Conservation (phyloP, 2,113 vertebrate genomes). For the Nycticryphes semicollaris region DNA sequence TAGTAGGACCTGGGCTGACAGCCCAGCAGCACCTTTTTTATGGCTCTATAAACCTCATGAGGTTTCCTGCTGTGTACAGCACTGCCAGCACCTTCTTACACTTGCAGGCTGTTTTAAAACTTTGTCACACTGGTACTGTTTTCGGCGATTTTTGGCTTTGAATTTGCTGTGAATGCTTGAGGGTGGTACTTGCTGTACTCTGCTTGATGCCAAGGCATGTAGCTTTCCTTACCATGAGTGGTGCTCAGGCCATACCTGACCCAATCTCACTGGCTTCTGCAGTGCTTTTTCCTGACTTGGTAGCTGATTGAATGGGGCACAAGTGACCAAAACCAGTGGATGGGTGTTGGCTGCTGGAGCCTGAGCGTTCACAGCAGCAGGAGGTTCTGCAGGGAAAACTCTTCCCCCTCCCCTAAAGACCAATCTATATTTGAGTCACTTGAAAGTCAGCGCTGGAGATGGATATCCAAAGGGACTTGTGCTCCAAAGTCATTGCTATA, state of each 20-base stretch:
- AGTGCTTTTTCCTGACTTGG: not conserved
- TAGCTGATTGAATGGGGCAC: not conserved
- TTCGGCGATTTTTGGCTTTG: not conserved
- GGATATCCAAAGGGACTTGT: not conserved
- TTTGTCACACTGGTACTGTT: accelerated
- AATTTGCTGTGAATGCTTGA: not conserved
- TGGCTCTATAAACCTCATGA: not conserved
- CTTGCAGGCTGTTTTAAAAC: not conserved
- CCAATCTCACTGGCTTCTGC: not conserved
- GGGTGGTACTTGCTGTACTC: not conserved
- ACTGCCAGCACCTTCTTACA: not conserved
- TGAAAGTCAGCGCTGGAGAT: not conserved
- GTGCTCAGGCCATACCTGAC: accelerated
- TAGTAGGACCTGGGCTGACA: not conserved
- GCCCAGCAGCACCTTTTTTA: not conserved
- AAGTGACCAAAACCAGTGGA: not conserved
- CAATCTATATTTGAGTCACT: not conserved
- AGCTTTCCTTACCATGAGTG: not conserved
- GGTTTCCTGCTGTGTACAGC: not conserved
- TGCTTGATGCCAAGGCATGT: not conserved
- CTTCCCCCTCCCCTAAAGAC: not conserved
- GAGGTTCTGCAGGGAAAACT: not conserved
- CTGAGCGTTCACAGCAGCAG: not conserved
- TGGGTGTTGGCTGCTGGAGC: not conserved
- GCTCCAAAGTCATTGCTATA: not conserved